Conservation (phyloP, 2,113 vertebrate genomes). For the Oxyruncus cristatus region DNA sequence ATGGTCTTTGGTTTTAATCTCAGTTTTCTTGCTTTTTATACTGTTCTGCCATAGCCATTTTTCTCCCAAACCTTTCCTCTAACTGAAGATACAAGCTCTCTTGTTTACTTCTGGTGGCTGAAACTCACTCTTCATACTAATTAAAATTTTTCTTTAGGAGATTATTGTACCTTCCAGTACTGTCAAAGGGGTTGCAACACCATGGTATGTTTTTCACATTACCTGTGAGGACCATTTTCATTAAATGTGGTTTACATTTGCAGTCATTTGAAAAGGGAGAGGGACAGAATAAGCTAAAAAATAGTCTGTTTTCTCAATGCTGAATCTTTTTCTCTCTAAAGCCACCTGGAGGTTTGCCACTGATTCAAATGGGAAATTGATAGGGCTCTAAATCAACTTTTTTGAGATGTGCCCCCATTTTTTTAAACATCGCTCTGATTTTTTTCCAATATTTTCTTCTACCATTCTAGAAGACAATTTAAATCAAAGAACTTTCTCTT, state of each 20-base stretch:
- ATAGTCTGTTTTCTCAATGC: not conserved
- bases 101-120: not conserved
- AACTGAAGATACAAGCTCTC: not conserved
- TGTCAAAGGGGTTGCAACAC: not conserved
- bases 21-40: not conserved
- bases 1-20: not conserved
- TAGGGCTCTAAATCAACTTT: not conserved
- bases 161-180: not conserved
- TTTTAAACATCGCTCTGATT: not conserved
- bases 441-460: conserved; percentile 13
- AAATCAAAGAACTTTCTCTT: conserved; percentile 28
- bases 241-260: not conserved
- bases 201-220: not conserved
- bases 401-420: not conserved
- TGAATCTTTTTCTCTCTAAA: not conserved
- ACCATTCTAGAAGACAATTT: not conserved
- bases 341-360: not conserved
- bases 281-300: not conserved
- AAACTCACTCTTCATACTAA: not conserved
- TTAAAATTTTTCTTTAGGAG: not conserved
- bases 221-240: not conserved
- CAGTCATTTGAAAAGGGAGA: not conserved
- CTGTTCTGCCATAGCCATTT: not conserved
- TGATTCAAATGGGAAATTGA: not conserved
- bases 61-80: not conserved